Evolutionary conservation across 2,888 invertebrate species (phyloP).

Genomic region (Sympetrum striolatum): DNA sequence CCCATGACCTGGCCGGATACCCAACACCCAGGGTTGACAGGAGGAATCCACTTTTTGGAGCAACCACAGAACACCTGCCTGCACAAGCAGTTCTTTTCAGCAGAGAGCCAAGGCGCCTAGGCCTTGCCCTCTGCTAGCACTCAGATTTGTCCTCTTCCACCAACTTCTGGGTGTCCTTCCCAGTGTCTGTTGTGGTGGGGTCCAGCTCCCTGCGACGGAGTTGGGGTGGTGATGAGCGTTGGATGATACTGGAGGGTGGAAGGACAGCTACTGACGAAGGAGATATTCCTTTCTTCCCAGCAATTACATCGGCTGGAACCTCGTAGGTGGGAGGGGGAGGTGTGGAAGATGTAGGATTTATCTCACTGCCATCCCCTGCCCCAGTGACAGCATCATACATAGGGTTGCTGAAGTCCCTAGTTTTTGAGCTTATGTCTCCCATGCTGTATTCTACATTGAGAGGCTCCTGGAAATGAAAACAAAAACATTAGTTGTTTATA

Average conservation of each 20-base stretch:
- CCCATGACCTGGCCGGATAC: constrained; percentile 28
- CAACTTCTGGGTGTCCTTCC: constrained; percentile 89
- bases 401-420: constrained; percentile 95
- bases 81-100: constrained; percentile 37
- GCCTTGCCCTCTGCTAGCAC: constrained; percentile 39
- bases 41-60: constrained; percentile 33
- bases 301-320: constrained; percentile 73
- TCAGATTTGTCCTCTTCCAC: constrained; percentile 82
- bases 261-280: constrained; percentile 54
- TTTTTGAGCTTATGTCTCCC: constrained; percentile 78
- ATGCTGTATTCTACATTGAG: constrained; percentile 80
- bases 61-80: constrained; percentile 26
- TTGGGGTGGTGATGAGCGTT: constrained; percentile 76
- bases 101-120: constrained; percentile 28
- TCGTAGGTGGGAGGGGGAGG: constrained; percentile 75
- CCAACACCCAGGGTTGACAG: constrained; percentile 24
- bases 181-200: constrained; percentile 82
- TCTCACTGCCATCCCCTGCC: constrained; percentile 52
- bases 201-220: constrained; percentile 80
- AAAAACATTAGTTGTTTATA: too few relatives aligned
- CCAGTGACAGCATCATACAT: constrained; percentile 86
- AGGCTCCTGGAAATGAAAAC: constrained; percentile 64
- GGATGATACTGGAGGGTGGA: constrained; percentile 81
- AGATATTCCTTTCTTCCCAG: constrained; percentile 62
- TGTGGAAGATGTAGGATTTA: constrained; percentile 67